Evolutionary conservation across 2,797 vertebrate genomes (phyloP).

Genomic region (Phylloscopus collybita): DNA sequence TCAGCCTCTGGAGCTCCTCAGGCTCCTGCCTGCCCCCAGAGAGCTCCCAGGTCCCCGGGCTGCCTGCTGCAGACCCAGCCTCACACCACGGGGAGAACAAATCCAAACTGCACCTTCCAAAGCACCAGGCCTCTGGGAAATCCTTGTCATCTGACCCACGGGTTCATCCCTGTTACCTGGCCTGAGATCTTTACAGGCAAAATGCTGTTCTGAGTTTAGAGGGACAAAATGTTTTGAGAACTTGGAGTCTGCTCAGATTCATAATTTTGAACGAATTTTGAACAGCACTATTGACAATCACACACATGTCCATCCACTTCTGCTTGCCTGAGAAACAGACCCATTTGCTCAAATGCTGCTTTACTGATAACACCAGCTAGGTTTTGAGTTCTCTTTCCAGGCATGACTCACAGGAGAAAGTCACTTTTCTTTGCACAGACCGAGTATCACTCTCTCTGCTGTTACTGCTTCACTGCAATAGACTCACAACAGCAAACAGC

Average conservation of each 20-base stretch:
- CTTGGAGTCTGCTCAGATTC: neutral
- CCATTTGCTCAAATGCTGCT: neutral
- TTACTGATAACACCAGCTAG: neutral
- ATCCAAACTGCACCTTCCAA: constrained; percentile 37
- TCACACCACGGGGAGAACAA: neutral
- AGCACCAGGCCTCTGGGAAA: constrained; percentile 37
- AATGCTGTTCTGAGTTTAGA: neutral
- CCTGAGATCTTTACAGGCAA: neutral
- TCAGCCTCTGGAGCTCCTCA: neutral
- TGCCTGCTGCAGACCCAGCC: neutral
- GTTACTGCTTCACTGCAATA: neutral
- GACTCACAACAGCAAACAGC: neutral
- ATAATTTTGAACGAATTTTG: neutral
- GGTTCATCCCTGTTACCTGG: neutral
- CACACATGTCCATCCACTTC: no score
- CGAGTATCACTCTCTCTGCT: neutral
- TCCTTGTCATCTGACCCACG: neutral
- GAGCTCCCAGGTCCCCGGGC: neutral
- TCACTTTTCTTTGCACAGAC: neutral
- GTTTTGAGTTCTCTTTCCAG: neutral
- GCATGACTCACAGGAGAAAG: neutral
- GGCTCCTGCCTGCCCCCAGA: neutral
- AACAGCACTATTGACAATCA: neutral
- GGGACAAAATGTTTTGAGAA: neutral
- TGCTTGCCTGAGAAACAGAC: neutral